phyloP scores from a whole-genome alignment of 2,113 vertebrate genomes.

The Megaceryle torquata region DNA sequence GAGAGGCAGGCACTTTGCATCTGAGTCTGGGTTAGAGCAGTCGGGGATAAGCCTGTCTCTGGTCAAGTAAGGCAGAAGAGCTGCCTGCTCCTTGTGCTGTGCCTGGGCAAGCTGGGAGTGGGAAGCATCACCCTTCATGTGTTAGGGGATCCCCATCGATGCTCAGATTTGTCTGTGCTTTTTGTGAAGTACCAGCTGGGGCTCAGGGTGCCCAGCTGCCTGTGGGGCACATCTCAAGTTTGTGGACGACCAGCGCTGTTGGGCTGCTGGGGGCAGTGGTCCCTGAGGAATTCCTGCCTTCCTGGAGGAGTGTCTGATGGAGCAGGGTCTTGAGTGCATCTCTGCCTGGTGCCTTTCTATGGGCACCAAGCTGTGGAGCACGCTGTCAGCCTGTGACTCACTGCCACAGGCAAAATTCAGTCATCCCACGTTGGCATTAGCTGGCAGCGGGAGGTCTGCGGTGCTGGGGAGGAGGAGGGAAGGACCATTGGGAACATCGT shows the following conservation, averaged over 20 bases:
- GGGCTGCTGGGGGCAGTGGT: neutral
- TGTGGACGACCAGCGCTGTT: neutral
- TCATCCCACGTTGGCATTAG: neutral
- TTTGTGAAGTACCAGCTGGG: neutral
- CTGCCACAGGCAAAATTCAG: neutral
- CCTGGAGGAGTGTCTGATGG: neutral
- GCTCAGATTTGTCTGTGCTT: neutral
- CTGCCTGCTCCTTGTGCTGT: neutral
- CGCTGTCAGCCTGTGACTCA: slow-evolving; percentile 9
- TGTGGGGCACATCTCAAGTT: neutral
- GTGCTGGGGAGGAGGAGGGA: neutral
- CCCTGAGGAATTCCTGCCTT: neutral
- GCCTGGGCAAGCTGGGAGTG: rapidly evolving
- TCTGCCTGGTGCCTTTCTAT: neutral
- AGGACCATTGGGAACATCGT: neutral
- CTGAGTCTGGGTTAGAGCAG: neutral
- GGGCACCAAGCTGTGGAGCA: neutral
- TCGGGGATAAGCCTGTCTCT: neutral
- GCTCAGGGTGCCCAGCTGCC: neutral
- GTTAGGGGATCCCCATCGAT: neutral
- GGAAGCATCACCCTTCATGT: neutral
- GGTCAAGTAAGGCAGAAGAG: neutral
- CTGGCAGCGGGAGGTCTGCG: neutral
- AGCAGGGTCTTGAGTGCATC: neutral
- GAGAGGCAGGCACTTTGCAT: neutral